Conservation (phyloP, 2,797 vertebrate species). For the Lagorchestes hirsutus region DNA sequence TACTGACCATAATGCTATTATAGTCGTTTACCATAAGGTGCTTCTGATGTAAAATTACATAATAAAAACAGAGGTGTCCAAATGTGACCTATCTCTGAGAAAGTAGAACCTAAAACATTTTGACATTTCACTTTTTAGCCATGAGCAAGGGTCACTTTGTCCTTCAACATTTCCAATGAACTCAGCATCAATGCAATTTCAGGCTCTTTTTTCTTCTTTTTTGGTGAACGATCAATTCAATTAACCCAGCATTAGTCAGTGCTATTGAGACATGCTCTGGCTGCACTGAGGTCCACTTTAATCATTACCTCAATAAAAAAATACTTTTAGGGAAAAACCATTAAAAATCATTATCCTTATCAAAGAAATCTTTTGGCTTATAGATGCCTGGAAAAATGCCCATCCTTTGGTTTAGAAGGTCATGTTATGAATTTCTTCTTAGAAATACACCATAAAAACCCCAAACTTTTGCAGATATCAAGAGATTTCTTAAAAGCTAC, state of each 20-base stretch:
- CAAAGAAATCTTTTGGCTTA: constrained; percentile 76
- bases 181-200: constrained; percentile 69
- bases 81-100: constrained; percentile 29
- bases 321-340: constrained; percentile 74
- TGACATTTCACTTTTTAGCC: constrained; percentile 47
- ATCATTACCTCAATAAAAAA: constrained; percentile 76
- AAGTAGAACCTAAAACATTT: constrained; percentile 40
- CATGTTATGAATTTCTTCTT: constrained; percentile 66
- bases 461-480: constrained; percentile 53
- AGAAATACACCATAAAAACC: constrained; percentile 27
- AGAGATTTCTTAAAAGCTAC: constrained; percentile 49
- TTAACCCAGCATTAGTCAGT: constrained; percentile 78
- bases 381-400: constrained; percentile 75
- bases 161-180: constrained; percentile 68
- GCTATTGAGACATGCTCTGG: constrained; percentile 24
- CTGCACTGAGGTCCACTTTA: constrained; percentile 66
- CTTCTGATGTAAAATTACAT: background rate
- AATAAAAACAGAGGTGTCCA: constrained; percentile 5
- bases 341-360: constrained; percentile 79
- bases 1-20: background rate
- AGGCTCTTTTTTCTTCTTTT: constrained; percentile 60
- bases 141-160: constrained; percentile 61
- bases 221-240: constrained; percentile 71
- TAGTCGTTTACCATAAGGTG: background rate
- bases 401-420: constrained; percentile 75